Evolutionary conservation across 2,113 vertebrate species (phyloP).

Genomic region (Zosterops borbonicus): DNA sequence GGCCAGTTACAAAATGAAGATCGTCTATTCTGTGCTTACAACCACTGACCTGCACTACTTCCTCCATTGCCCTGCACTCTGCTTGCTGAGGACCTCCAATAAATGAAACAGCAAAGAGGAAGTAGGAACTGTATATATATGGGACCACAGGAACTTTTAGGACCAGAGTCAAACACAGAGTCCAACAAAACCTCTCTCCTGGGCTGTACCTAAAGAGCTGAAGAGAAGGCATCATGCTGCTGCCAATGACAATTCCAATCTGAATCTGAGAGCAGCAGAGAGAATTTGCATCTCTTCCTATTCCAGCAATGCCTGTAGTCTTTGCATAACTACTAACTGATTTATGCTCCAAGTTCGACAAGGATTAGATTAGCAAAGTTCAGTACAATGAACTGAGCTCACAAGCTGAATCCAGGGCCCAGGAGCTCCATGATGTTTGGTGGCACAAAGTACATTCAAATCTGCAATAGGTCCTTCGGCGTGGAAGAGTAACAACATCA

Average conservation of each 20-base stretch:
- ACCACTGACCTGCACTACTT: background rate
- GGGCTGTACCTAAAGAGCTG: background rate
- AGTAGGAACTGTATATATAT: background rate
- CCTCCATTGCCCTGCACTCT: background rate
- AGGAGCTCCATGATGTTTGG: rapidly evolving
- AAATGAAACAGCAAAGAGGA: background rate
- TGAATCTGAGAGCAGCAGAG: background rate
- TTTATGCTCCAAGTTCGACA: background rate
- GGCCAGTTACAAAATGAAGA: background rate
- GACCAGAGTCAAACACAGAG: rapidly evolving
- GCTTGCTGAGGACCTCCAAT: background rate
- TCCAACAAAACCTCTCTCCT: background rate
- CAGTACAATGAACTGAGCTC: background rate
- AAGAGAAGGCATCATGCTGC: background rate
- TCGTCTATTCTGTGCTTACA: background rate
- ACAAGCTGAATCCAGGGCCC: background rate
- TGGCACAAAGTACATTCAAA: background rate
- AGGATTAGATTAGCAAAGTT: background rate
- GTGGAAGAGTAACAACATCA: background rate
- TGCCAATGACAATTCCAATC: background rate
- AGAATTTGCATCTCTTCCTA: background rate
- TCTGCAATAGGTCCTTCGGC: background rate
- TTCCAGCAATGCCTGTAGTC: background rate
- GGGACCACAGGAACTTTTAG: background rate
- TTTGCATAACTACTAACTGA: background rate